phyloP scores from a whole-genome alignment of 1,140 invertebrate genomes.

The Ceratina japonica region DNA sequence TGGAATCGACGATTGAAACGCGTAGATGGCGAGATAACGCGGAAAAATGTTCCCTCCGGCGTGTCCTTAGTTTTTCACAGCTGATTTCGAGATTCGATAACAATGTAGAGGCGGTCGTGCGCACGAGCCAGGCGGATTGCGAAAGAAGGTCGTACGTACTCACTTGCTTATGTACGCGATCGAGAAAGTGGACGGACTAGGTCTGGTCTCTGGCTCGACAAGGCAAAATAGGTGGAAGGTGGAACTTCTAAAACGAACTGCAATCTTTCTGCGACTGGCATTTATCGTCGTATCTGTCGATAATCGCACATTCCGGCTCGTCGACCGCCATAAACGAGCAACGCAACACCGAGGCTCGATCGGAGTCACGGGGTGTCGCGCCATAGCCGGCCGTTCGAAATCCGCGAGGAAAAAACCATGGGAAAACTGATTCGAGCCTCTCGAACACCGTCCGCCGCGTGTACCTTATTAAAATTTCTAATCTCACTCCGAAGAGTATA shows the following conservation, averaged over 20 bases:
- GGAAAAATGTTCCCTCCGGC: neutral
- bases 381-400: conserved; percentile 36
- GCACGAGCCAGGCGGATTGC: conserved; percentile 11
- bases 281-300: conserved; percentile 60
- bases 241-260: conserved; percentile 51
- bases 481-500: neutral
- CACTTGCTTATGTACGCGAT: neutral
- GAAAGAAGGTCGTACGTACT: conserved; percentile 49
- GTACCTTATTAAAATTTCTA: too few species aligned
- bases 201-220: conserved; percentile 30
- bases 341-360: neutral
- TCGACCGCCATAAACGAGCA: conserved; percentile 46
- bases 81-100: conserved; percentile 19
- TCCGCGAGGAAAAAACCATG: neutral
- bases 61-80: conserved; percentile 3
- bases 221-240: conserved; percentile 46
- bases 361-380: conserved; percentile 16
- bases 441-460: too few species aligned
- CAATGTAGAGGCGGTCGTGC: conserved; percentile 6
- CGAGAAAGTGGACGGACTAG: conserved; percentile 44
- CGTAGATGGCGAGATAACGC: neutral
- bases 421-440: too few species aligned
- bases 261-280: conserved; percentile 49
- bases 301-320: conserved; percentile 57
- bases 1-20: neutral